Evolutionary conservation across 2,113 vertebrate species (phyloP), one percentile per base, ranked within the genome.

Genomic region (Nothoprocta pentlandii): DNA sequence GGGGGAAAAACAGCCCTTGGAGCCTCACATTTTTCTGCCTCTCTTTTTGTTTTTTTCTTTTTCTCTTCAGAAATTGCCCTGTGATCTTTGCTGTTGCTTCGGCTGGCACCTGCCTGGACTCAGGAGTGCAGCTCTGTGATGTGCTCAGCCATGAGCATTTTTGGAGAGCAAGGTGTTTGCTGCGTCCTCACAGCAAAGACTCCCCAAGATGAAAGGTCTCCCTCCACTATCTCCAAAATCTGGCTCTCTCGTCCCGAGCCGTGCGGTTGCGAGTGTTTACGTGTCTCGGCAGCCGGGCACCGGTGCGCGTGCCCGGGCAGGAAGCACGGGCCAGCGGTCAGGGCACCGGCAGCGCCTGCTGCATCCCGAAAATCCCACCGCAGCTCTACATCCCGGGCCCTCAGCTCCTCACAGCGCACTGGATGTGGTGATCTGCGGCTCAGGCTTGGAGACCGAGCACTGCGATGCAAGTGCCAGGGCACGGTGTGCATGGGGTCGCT

Each of bases 401-500:
- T 71, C 68, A 0, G 1, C 49, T 82, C 58, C 64, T 16, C 47
- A 71, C 53, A 53, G 36, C 10, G 6, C 8, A 16, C 12, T 39
- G 9, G 28, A 9, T 17, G 41, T 10, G 34, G n/a, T 9, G 69
- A 17, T 39, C 25, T 39, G 12, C 47, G 11, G 25, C 34, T 34
- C n/a, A 20, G 17, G 69, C 68, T 44, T 15, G 12, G 41, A 54
- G 63, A 6, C 3, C 1, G 0, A 9, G 47, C 25, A 14, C 23
- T 42, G 76, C 14, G 56, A 0, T 36, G 23, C n/a, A 34, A 1
- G 12, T 36, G 85, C 19, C 56, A n/a, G 26, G 64, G 9, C 5
- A 1, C 2, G 6, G 54, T 2, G 59, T 1, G 1, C 56, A 3
- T 0, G 3, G 14, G 2, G 9, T 1, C 85, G 10, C 53, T 58